These are phyloP conservation scores for Oncorhynchus mykiss DNA, from an alignment of 2,113 vertebrate genomes.

Conservation along the genomic window DNA sequence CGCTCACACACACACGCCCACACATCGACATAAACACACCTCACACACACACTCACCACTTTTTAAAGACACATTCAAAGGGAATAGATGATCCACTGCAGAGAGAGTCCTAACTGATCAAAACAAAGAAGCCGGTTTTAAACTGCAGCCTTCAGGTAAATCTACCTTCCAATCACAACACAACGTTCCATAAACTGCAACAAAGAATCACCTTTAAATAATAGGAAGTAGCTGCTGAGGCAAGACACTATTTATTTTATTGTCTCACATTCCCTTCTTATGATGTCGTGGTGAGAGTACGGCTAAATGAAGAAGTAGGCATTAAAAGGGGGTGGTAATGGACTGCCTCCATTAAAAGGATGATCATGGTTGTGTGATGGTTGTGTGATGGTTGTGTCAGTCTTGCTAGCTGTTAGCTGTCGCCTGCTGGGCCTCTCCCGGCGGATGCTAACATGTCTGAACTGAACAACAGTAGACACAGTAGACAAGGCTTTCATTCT, in stretches of 20 bases:
- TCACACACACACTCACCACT: too few relatives aligned
- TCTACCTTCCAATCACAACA: too few relatives aligned
- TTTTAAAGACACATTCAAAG: too few relatives aligned
- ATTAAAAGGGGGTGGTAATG: slow-evolving; percentile 17
- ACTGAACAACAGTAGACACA: slow-evolving; percentile 55
- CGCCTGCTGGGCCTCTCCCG: slow-evolving; percentile 63
- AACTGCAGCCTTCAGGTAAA: too few relatives aligned
- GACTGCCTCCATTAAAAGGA: slow-evolving; percentile 49
- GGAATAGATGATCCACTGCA: too few relatives aligned
- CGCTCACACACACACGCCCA: too few relatives aligned
- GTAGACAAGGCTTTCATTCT: slow-evolving; percentile 66
- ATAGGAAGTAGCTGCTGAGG: too few relatives aligned
- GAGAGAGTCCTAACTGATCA: too few relatives aligned
- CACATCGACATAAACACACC: too few relatives aligned
- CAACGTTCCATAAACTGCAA: too few relatives aligned
- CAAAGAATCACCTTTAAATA: background rate
- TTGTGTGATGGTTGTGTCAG: too few relatives aligned
- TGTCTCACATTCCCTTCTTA: slow-evolving; percentile 36
- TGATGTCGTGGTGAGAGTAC: slow-evolving; percentile 40
- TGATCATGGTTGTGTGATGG: slow-evolving; percentile 2
- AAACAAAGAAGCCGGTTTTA: too few relatives aligned
- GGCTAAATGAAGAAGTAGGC: slow-evolving; percentile 32
- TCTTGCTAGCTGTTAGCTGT: slow-evolving; percentile 33
- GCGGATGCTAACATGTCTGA: slow-evolving; percentile 56
- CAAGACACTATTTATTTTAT: background rate